Evolutionary conservation across 2,797 vertebrate genomes (phyloP).

Genomic region (Hephaestus fuliginosus): DNA sequence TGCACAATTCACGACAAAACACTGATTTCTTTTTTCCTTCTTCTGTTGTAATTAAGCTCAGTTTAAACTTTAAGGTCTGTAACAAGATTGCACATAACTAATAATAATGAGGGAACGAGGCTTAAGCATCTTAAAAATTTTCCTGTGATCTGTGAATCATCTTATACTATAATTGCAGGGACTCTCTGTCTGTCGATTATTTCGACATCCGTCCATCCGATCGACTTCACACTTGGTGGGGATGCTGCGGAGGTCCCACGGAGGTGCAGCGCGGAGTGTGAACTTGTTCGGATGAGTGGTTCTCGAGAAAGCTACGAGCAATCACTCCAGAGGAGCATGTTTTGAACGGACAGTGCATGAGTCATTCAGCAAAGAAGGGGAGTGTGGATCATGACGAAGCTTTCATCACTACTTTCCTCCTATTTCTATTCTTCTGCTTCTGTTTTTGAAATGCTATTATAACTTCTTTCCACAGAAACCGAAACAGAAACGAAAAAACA

Average conservation of each 20-base stretch:
- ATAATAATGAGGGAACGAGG: not conserved
- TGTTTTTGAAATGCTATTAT: not conserved
- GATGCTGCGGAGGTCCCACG: too few species aligned
- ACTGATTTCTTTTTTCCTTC: not conserved
- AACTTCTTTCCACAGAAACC: not conserved
- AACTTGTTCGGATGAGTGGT: too few species aligned
- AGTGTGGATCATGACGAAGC: not conserved
- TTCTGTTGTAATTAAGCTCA: not conserved
- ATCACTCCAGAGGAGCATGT: too few species aligned
- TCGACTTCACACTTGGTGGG: too few species aligned
- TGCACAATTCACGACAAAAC: constrained; percentile 24
- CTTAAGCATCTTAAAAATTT: not conserved
- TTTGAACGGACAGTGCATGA: too few species aligned
- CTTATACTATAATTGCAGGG: too few species aligned
- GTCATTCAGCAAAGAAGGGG: not conserved
- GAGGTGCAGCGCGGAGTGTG: too few species aligned
- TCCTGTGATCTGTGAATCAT: not conserved
- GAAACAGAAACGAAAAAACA: not conserved
- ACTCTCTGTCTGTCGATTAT: too few species aligned
- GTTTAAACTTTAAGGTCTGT: not conserved
- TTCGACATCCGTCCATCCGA: too few species aligned
- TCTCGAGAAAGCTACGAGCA: too few species aligned
- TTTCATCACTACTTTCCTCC: not conserved
- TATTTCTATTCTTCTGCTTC: not conserved
- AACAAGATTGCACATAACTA: not conserved